phyloP scores from a whole-genome alignment of 1,140 invertebrate genomes.

The Ips typographus region DNA sequence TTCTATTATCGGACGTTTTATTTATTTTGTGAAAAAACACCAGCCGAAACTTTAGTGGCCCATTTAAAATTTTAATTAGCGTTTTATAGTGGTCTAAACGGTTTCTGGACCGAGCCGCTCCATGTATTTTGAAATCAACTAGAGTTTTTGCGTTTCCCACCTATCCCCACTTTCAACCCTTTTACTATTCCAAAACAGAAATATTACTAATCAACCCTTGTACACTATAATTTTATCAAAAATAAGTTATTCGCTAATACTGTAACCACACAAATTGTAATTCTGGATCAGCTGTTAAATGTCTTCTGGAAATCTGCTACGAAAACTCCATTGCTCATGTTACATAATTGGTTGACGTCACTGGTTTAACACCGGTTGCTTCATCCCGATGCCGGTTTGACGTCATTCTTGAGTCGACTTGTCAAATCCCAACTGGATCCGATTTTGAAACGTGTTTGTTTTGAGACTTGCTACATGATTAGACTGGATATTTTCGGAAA shows the following conservation, averaged over 20 bases:
- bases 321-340: conserved; percentile 16
- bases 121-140: conserved; percentile 22
- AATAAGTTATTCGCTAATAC: no score
- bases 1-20: conserved; percentile 30
- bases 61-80: conserved; percentile 32
- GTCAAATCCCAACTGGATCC: conserved; percentile 22
- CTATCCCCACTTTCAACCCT: no score
- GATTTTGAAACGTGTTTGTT: conserved; percentile 13
- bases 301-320: neutral
- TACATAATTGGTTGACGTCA: conserved; percentile 13
- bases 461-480: neutral
- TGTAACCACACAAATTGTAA: no score
- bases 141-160: conserved; percentile 13
- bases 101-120: conserved; percentile 14
- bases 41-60: conserved; percentile 24
- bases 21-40: conserved; percentile 34
- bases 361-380: conserved; percentile 4
- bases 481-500: conserved; percentile 6
- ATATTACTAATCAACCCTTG: no score
- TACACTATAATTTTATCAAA: no score
- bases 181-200: no score
- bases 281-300: no score
- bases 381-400: conserved; percentile 16
- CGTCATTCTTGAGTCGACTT: conserved; percentile 30
- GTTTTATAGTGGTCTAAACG: conserved; percentile 31